Base-by-base conservation (phyloP, 2,888 invertebrate species). In the Ctena decussata region DNA sequence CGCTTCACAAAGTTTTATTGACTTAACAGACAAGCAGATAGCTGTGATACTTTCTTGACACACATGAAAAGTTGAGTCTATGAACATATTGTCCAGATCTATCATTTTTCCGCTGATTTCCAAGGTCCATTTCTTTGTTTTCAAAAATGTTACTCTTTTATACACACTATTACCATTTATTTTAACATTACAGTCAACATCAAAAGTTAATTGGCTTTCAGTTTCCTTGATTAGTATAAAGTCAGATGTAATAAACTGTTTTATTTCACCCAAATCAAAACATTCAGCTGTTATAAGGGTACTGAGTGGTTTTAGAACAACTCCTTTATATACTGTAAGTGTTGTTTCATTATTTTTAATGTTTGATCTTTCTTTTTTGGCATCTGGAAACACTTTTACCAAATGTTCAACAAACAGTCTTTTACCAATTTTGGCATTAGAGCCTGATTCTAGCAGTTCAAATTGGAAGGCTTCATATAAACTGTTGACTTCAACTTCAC, bases 1-100 rank as follows among this genome's bases (percentile, higher is more conserved):
- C 32, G 74, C 85, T 32, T 41, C 72, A 77, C 85, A 85, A 44
- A 80, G 18, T 35, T 77, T 79, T 15, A 82, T n/a, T 46, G 18
- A 39, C 57, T 46, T 27, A 15, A 77, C 72, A 46, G 39, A 53
- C 18, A 60, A 32, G 74, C 72, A 82, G 57, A 85, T 77, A 46
- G 39, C 15, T 49, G 11, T 15, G 21, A 85, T 60, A 74, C 85
- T 80, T 41, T 79, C 79, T 44, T 57, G 37, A 30, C n/a, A 41
- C 18, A 41, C 49, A 12, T 27, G 39, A 70, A 69, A 82, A 44
- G 46, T 37, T 24, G 79, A 37, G 21, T 73, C 46, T 8, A 80
- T 73, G 46, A 71, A 69, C 3, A 79, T 49, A 49, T 49, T 49
- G 49, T 49, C 49, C 49, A 49, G 21, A n/a, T 81, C 44, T 0